Evolutionary conservation across 2,797 vertebrate species (phyloP).

Genomic region (Hypotaenidia okinawae): DNA sequence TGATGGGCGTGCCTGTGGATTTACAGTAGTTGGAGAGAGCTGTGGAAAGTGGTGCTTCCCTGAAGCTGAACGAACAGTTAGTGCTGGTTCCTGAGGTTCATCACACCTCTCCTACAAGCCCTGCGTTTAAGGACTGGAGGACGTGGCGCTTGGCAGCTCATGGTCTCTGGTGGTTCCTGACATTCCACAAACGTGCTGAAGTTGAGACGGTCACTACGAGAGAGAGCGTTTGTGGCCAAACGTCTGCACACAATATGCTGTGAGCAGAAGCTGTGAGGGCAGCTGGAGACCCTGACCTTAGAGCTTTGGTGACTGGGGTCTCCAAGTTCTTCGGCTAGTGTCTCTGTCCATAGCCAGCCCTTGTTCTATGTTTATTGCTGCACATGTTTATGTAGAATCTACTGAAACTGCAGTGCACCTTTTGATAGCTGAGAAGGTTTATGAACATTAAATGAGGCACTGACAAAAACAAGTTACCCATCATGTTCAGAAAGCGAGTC

Average conservation of each 20-base stretch:
- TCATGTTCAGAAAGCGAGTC: not conserved
- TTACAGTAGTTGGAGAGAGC: not conserved
- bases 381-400: not conserved
- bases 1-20: rapidly evolving
- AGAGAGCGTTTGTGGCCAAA: not conserved
- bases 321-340: not conserved
- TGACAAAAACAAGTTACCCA: not conserved
- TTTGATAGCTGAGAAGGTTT: not conserved
- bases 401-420: not conserved
- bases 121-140: not conserved
- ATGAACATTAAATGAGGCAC: not conserved
- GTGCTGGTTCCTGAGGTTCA: not conserved
- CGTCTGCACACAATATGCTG: rapidly evolving
- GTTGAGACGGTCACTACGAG: not conserved
- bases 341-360: not conserved
- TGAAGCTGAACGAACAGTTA: not conserved
- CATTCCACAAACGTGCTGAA: rapidly evolving
- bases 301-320: not conserved
- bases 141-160: not conserved
- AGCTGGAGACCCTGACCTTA: not conserved
- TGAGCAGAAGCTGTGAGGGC: not conserved
- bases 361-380: not conserved
- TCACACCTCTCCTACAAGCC: not conserved
- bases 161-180: not conserved
- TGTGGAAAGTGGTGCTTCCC: not conserved